phyloP scores from a whole-genome alignment of 2,888 invertebrate species.

The Holacanthella duospinosa region DNA sequence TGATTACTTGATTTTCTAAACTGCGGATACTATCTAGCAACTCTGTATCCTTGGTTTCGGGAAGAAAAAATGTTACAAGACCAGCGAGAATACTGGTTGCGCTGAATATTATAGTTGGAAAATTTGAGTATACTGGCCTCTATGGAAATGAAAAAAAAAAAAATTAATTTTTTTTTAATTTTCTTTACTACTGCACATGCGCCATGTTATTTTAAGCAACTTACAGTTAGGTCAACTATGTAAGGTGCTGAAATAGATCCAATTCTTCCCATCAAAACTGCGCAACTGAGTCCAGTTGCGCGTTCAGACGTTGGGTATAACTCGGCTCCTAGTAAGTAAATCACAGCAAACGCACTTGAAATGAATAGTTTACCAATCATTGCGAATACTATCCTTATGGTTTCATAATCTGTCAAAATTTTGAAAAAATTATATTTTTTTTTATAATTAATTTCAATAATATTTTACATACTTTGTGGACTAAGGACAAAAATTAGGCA shows the following conservation, averaged over 20 bases:
- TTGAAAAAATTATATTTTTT: background rate
- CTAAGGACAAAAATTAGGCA: background rate
- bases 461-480: no score
- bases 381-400: constrained; percentile 25
- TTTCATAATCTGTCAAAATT: background rate
- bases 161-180: no score
- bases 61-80: background rate
- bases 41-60: background rate
- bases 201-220: no score
- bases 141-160: background rate
- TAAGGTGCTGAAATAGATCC: constrained; percentile 30
- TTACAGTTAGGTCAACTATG: constrained; percentile 25
- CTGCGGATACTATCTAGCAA: background rate
- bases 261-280: constrained; percentile 22
- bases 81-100: background rate
- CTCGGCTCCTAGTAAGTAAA: constrained; percentile 33
- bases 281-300: constrained; percentile 23
- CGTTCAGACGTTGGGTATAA: constrained; percentile 31
- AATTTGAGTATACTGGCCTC: background rate
- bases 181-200: no score
- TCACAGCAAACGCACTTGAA: constrained; percentile 26
- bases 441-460: no score
- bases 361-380: constrained; percentile 34
- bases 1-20: background rate
- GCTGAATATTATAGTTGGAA: background rate